Conservation (phyloP, 2,113 vertebrate species). For the Hassar affinis region DNA sequence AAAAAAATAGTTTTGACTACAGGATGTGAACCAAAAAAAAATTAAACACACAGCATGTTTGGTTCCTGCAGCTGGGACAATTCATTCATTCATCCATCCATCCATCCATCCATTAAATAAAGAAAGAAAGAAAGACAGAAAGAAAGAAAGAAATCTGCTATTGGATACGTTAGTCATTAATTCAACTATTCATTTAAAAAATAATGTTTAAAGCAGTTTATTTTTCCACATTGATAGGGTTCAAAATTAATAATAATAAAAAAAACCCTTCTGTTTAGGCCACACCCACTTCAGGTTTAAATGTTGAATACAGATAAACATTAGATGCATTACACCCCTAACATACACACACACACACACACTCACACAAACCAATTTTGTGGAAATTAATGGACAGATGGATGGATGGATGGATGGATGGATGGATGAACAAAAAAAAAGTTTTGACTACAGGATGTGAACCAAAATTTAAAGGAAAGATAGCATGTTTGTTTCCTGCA, state of each 20-base stretch:
- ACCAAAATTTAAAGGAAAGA: no score
- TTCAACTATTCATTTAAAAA: not conserved
- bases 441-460: no score
- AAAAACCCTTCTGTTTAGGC: not conserved
- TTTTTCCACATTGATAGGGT: no score
- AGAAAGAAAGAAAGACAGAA: not conserved
- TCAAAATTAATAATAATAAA: no score
- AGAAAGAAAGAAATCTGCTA: not conserved
- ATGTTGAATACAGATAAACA: not conserved
- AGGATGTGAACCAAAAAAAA: not conserved
- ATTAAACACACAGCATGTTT: not conserved
- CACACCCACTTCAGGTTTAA: not conserved
- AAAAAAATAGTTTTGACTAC: not conserved
- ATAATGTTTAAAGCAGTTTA: no score
- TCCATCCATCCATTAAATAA: not conserved
- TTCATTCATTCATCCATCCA: not conserved
- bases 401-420: no score
- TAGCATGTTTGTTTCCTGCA: not conserved
- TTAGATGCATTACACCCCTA: not conserved
- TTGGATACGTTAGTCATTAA: no score
- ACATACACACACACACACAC: conserved; percentile 6
- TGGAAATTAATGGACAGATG: no score
- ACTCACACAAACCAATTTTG: no score
- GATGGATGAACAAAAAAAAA: no score
- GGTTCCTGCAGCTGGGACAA: not conserved